A percentile compares a stretch with the other conserved stretches of the same genome.
phyloP scores from a whole-genome alignment of 2,113 vertebrate species.

The Buteo buteo region DNA sequence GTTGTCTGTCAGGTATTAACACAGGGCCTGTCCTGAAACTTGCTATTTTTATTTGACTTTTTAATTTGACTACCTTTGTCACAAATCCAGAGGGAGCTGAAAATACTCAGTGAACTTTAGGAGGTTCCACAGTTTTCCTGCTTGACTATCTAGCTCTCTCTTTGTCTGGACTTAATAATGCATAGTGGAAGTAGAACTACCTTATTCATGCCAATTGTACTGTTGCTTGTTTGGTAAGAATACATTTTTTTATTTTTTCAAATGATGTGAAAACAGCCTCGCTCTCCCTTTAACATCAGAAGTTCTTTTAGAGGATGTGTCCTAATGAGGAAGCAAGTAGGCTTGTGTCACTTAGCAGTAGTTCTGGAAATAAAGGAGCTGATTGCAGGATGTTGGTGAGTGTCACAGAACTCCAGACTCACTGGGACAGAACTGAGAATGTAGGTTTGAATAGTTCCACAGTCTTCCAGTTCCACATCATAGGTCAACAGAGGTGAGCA shows the following conservation, averaged over 20 bases:
- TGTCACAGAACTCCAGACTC: not conserved
- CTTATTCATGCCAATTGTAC: not conserved
- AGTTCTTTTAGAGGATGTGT: not conserved
- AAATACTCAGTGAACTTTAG: not conserved
- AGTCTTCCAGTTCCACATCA: not conserved
- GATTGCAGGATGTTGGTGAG: not conserved
- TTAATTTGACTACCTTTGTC: not conserved
- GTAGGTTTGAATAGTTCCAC: not conserved
- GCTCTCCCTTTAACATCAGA: not conserved
- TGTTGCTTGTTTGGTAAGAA: not conserved
- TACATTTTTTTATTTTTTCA: not conserved
- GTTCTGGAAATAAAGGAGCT: not conserved
- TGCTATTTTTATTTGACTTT: not conserved
- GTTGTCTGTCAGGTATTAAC: not conserved
- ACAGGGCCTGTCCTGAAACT: not conserved
- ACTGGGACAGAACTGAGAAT: not conserved
- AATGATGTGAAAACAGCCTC: not conserved
- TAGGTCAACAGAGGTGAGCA: not conserved
- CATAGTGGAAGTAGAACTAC: not conserved
- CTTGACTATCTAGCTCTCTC: not conserved
- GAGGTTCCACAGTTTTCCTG: not conserved
- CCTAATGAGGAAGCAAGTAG: not conserved
- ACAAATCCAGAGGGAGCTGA: not conserved
- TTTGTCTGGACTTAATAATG: not conserved
- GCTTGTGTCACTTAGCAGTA: not conserved